Evolutionary conservation across 2,113 vertebrate species (phyloP), one percentile per base, ranked within the genome.

Genomic region (Chionomys nivalis): DNA sequence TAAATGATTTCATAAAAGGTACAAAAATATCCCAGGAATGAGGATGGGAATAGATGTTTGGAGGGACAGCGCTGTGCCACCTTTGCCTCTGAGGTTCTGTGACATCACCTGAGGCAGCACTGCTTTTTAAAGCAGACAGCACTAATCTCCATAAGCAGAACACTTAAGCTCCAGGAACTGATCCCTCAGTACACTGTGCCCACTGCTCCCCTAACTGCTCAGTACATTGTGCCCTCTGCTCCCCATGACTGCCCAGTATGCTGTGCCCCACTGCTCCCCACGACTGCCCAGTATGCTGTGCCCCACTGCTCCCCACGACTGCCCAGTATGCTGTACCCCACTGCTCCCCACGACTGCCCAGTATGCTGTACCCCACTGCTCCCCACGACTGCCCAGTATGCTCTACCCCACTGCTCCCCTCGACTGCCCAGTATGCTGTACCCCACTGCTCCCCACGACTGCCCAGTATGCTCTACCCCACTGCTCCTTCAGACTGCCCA

Each of bases 1-100:
- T 89, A 89, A 94, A n/a, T 94, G n/a, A 86, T 95, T 89, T 86
- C 39, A 44, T 87, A 75, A 85, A 95, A 93, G 85, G 44, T 61
- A 28, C 39, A 10, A 23, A 24, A 65, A 72, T 28, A 19, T 72
- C 13, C 1, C 14, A 87, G 78, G 94, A 83, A 94, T 94, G 87
- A 93, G 66, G 85, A 49, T 87, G 90, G 78, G 61, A 55, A n/a
- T 1, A 76, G 91, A 75, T 16, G 39, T 23, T 9, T 23, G 23
- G 52, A 4, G 82, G 82, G 87, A 28, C 12, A 26, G 36, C 9
- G 1, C 6, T 4, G 24, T 42, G 19, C 63, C 14, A 47, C 0
- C 7, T 31, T 14, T 17, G 16, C 26, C 55, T 19, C n/a, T 42
- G 14, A n/a, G 42, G 31, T 7, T 19, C 33, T 9, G 78, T 63